phyloP scores from a whole-genome alignment of 1,140 invertebrate species.

The Bacillus rossius region DNA sequence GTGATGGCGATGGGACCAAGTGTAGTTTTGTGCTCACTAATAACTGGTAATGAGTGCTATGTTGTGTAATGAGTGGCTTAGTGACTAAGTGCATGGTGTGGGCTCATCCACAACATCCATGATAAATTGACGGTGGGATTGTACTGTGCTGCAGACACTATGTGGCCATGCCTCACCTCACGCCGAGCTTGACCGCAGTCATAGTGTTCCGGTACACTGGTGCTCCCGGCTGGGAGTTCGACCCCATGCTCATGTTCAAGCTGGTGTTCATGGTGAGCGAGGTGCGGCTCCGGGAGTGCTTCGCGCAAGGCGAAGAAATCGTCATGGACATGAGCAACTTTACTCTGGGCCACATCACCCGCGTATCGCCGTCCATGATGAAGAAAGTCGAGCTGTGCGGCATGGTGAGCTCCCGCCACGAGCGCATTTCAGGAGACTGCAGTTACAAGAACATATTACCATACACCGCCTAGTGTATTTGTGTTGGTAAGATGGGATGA shows the following conservation, averaged over 20 bases:
- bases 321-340: constrained; percentile 36
- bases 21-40: too few relatives aligned
- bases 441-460: too few relatives aligned
- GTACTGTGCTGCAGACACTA: constrained; percentile 18
- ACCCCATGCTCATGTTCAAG: constrained; percentile 21
- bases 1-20: too few relatives aligned
- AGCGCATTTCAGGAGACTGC: too few relatives aligned
- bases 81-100: too few relatives aligned
- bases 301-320: constrained; percentile 36
- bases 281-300: constrained; percentile 31
- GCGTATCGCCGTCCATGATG: constrained; percentile 34
- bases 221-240: constrained; percentile 19
- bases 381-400: constrained; percentile 37
- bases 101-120: too few relatives aligned
- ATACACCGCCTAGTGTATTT: too few relatives aligned
- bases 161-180: constrained; percentile 21
- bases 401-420: constrained; percentile 20
- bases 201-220: constrained; percentile 27
- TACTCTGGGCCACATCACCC: constrained; percentile 31
- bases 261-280: constrained; percentile 30
- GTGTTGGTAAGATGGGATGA: too few relatives aligned
- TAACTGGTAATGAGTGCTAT: too few relatives aligned
- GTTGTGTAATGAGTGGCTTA: too few relatives aligned
- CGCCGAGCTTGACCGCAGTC: constrained; percentile 21
- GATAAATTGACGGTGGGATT: too few relatives aligned